phyloP scores from a whole-genome alignment of 2,888 invertebrate species.

The Himalopsyche tibetana region DNA sequence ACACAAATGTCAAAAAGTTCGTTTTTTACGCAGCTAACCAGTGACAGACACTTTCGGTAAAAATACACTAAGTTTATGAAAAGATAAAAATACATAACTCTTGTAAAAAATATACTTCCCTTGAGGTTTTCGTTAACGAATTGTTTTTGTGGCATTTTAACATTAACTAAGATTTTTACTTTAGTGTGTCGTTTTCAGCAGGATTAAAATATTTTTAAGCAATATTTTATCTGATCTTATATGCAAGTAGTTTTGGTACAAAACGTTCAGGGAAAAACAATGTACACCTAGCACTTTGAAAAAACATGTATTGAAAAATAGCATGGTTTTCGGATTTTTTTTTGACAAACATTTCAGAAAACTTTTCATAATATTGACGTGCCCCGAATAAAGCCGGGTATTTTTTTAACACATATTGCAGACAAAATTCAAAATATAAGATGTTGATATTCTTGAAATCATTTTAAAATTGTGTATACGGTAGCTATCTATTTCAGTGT shows the following conservation, averaged over 20 bases:
- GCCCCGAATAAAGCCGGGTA: background rate
- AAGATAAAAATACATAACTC: background rate
- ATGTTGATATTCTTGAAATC: background rate
- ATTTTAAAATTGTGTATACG: too few species aligned
- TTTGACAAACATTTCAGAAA: background rate
- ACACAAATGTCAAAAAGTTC: background rate
- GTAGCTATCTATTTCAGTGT: too few species aligned
- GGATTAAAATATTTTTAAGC: background rate
- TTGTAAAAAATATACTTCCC: background rate
- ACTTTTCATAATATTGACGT: background rate
- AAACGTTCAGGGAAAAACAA: background rate
- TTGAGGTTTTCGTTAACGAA: background rate
- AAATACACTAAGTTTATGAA: background rate
- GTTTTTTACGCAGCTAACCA: background rate
- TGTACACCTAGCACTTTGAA: background rate
- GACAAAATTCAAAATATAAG: background rate
- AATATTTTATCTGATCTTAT: background rate
- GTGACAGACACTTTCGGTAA: background rate
- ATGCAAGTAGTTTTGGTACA: background rate
- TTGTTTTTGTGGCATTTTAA: background rate
- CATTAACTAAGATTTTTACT: background rate
- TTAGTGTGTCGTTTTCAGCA: background rate
- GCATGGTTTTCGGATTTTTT: background rate
- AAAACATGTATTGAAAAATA: background rate
- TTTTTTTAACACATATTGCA: background rate